Conservation (phyloP, 2,113 vertebrate genomes). For the Casuarius casuarius region DNA sequence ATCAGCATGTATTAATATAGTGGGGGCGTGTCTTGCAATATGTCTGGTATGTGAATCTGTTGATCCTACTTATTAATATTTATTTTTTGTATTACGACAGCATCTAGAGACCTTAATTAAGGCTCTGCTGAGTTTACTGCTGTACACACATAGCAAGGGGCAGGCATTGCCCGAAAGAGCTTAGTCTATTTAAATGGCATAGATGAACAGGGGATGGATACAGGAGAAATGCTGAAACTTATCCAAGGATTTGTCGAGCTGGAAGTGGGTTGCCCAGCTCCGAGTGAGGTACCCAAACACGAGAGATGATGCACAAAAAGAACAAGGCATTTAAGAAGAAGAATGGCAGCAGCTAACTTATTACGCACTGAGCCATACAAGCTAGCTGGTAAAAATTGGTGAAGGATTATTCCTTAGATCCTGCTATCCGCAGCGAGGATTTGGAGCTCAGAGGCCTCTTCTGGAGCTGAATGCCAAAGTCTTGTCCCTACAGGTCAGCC, state of each 20-base stretch:
- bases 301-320: not conserved
- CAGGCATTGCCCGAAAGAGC: not conserved
- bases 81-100: conserved; percentile 52
- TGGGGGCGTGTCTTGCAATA: conserved; percentile 22
- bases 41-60: conserved; percentile 38
- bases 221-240: not conserved
- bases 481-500: not conserved
- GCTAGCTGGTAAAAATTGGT: not conserved
- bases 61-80: conserved; percentile 53
- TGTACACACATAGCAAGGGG: not conserved
- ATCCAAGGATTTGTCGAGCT: not conserved
- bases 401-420: not conserved
- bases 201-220: not conserved
- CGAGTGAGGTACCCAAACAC: not conserved
- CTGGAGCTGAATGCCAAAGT: not conserved
- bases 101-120: conserved; percentile 24
- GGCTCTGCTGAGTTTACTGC: not conserved
- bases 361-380: not conserved
- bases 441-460: not conserved
- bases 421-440: not conserved
- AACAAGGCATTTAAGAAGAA: not conserved
- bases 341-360: not conserved
- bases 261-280: not conserved
- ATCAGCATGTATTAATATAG: conserved; percentile 13
- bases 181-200: not conserved